Evolutionary conservation across 2,888 invertebrate species (phyloP).

Genomic region (Sphaerophoria rueppellii): DNA sequence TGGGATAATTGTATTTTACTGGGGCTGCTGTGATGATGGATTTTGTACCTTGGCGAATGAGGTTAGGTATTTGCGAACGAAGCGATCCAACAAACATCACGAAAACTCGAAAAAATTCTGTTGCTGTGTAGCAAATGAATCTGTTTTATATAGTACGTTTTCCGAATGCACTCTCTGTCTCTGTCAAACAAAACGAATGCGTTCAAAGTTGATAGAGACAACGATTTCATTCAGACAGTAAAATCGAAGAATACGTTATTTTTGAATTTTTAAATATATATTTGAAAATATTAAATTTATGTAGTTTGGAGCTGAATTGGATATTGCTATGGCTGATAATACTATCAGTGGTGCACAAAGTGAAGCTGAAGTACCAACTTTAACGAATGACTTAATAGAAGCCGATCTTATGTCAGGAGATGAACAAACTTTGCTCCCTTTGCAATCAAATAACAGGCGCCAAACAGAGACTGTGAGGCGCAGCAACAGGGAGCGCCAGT

Average conservation of each 20-base stretch:
- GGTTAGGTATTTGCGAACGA: slow-evolving; percentile 42
- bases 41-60: slow-evolving; percentile 47
- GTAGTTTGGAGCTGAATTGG: too few relatives aligned
- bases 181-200: slow-evolving; percentile 31
- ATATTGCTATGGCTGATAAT: too few relatives aligned
- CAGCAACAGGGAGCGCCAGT: too few relatives aligned
- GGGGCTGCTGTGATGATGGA: slow-evolving; percentile 9
- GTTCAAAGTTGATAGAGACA: neutral
- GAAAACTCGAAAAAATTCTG: slow-evolving; percentile 3
- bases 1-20: slow-evolving; percentile 23
- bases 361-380: too few relatives aligned
- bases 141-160: slow-evolving; percentile 43
- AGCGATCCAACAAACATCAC: slow-evolving; percentile 55
- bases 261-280: neutral
- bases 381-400: too few relatives aligned
- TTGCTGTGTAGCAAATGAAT: slow-evolving; percentile 10
- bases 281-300: too few relatives aligned
- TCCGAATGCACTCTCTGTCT: neutral
- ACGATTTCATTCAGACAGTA: neutral
- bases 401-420: too few relatives aligned
- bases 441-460: too few relatives aligned
- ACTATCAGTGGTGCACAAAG: too few relatives aligned
- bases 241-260: neutral
- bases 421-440: too few relatives aligned
- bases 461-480: too few relatives aligned